Percentiles rank a stretch among this genome's conserved stretches.
These are phyloP conservation scores for Caenorhabditis latens DNA, from an alignment of 1,140 invertebrate species.

Conservation along the genomic window DNA sequence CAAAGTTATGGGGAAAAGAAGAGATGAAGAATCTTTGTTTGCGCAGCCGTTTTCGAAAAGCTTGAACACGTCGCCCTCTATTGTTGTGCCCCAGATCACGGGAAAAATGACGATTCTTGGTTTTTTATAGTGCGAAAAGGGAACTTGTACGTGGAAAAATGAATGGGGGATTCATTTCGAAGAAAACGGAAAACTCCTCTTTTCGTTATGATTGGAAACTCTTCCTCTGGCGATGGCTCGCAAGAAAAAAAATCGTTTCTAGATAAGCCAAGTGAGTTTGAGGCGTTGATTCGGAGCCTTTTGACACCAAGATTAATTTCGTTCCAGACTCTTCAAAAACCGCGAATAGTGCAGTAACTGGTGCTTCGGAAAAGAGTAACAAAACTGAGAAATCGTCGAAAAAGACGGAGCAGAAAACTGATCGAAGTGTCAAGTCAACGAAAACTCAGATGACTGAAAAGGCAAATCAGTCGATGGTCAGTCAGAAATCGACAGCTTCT, in stretches of 20 bases:
- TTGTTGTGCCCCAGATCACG: conserved; percentile 8
- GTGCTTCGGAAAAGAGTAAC: conserved; percentile 25
- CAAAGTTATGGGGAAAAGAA: conserved; percentile 23
- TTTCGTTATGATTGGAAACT: conserved; percentile 11
- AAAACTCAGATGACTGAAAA: not conserved
- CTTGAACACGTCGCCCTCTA: conserved; percentile 31
- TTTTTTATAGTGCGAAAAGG: not conserved
- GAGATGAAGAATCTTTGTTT: conserved; percentile 18
- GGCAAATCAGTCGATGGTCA: not conserved
- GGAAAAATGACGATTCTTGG: not conserved
- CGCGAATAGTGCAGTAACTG: conserved; percentile 28
- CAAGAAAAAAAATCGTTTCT: conserved; percentile 48
- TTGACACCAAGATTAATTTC: not conserved
- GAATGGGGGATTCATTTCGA: not conserved
- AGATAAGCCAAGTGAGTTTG: conserved; percentile 34
- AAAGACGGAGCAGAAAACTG: not conserved
- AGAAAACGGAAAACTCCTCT: not conserved
- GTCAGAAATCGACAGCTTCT: conserved; percentile 7
- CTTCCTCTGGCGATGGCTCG: conserved; percentile 21
- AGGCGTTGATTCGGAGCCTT: too few relatives aligned
- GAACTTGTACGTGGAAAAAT: not conserved
- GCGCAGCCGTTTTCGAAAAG: conserved; percentile 13
- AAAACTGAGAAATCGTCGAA: conserved; percentile 19
- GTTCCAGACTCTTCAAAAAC: conserved; percentile 35
- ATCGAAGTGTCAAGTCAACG: not conserved